Evolutionary conservation across 1,140 invertebrate species (phyloP).

Genomic region (Proales similis): DNA sequence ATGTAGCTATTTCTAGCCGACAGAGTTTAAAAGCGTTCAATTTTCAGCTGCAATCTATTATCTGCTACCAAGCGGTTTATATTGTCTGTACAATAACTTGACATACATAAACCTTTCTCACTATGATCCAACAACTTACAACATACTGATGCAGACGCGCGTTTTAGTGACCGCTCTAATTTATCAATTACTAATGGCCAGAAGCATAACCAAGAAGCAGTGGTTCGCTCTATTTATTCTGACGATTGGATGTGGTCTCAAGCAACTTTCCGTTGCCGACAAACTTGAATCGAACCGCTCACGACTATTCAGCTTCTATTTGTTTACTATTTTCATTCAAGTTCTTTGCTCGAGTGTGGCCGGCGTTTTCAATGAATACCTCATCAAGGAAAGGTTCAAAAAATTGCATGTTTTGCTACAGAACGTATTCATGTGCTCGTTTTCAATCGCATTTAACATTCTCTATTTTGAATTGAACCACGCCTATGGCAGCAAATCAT

Average conservation of each 20-base stretch:
- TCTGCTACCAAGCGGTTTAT: conserved; percentile 78
- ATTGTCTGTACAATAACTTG: conserved; percentile 90
- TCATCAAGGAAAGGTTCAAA: conserved; percentile 70
- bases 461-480: too few relatives aligned
- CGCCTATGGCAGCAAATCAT: too few relatives aligned
- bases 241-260: conserved; percentile 81
- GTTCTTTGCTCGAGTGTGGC: conserved; percentile 84
- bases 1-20: conserved; percentile 7
- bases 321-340: conserved; percentile 59
- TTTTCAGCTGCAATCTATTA: conserved; percentile 65
- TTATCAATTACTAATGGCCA: conserved; percentile 83
- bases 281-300: not conserved
- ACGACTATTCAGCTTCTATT: not conserved
- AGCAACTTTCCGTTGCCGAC: conserved; percentile 67
- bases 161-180: conserved; percentile 83
- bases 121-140: conserved; percentile 91
- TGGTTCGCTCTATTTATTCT: conserved; percentile 80
- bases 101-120: conserved; percentile 78
- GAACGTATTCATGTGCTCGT: conserved; percentile 90
- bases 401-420: conserved; percentile 82
- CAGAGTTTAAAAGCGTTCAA: conserved; percentile 1
- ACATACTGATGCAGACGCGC: conserved; percentile 79
- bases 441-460: conserved; percentile 83
- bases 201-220: conserved; percentile 69
- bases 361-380: conserved; percentile 90